Conservation (phyloP, 2,888 invertebrate species). For the Salpingus planirostris region DNA sequence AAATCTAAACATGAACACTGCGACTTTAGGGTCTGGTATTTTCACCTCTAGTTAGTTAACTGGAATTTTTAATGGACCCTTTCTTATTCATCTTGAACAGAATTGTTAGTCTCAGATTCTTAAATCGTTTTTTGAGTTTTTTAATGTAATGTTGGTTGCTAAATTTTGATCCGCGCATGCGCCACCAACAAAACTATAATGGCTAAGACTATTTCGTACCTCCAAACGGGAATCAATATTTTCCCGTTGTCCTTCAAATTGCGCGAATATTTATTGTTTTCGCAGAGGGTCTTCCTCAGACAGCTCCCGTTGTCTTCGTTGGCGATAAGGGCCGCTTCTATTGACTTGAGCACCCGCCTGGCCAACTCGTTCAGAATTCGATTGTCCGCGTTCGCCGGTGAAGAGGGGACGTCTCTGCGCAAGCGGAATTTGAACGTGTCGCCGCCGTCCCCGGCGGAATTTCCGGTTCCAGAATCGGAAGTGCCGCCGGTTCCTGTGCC, state of each 20-base stretch:
- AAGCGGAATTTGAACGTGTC: conserved; percentile 27
- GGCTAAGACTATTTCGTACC: no score
- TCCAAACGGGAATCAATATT: conserved; percentile 68
- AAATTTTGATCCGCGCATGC: no score
- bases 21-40: no score
- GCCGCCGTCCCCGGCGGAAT: conserved; percentile 6
- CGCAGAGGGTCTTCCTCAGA: conserved; percentile 54
- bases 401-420: conserved; percentile 36
- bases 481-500: conserved; percentile 9
- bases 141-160: no score
- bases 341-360: conserved; percentile 46
- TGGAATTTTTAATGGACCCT: no score
- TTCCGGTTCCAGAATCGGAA: conserved; percentile 4
- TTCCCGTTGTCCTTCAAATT: conserved; percentile 47
- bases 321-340: conserved; percentile 49
- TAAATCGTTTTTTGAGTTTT: no score
- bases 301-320: conserved; percentile 49
- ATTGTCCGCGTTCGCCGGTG: conserved; percentile 33
- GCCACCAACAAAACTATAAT: no score
- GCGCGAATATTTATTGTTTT: conserved; percentile 57
- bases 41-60: no score
- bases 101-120: no score
- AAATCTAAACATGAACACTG: no score
- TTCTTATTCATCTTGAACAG: no score
- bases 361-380: conserved; percentile 48